Base-by-base conservation (phyloP, 1,140 invertebrate genomes). In the Archegozetes longisetosus region DNA sequence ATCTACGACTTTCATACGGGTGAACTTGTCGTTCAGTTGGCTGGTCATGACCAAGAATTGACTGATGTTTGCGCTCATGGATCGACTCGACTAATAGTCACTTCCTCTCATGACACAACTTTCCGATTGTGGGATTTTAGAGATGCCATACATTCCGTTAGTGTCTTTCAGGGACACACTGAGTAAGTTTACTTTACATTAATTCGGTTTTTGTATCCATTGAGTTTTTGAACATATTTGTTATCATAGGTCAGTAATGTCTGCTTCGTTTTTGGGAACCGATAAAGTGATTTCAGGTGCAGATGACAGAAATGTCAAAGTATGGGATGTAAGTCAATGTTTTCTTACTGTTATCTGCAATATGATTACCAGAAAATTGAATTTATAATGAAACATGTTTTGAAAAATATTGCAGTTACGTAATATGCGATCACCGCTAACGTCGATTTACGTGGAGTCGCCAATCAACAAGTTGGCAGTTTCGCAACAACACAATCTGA, bases 91-190 rank as follows among this genome's bases (percentile, higher is more conserved):
- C 76, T 99, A 13, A 88, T 95, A 29, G 89, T 98, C 1, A 98
- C 95, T 0, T 89, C 92, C 2, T 94, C 90, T 47, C 83, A 90
- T 54, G 95, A 98, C 70, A 93, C 88, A 14, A 98, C 94, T 4
- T 98, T 99, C 74, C 77, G 94, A 46, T 76, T 98, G 14, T 98
- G 93, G 92, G 95, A 98, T 75, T 93, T 98, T 70, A 77, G 95
- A 61, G 93, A 95, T 70, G 78, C 86, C 0, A 90, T 91, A 69
- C 88, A 93, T 70, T 92, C 88, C 1, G 92, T 96, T 25, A 94
- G 90, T 3, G 94, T 98, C 1, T 98, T 97, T 74, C 93, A 98
- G 75, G 94, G 93, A 46, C 95, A 98, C 73, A 92, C 89, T 20
- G 91, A 97, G 89, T 95, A 79, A 80, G 83, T 70, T 20, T 14